Percentiles rank a stretch among this genome's conserved stretches.
phyloP scores from a whole-genome alignment of 2,797 vertebrate species.

The Alectoris magna region DNA sequence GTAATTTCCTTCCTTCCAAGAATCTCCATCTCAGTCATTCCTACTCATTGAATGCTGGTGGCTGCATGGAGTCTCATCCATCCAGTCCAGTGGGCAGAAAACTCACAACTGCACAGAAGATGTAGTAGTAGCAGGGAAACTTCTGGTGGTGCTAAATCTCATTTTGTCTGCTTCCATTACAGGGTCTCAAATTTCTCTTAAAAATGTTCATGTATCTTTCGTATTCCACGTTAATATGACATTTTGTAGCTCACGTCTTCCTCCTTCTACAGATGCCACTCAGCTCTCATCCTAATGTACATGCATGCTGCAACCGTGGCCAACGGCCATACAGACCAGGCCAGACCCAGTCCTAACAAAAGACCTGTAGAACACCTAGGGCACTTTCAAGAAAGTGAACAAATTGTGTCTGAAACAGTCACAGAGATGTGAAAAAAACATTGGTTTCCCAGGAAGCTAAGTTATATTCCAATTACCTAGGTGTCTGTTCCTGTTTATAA shows the following conservation, averaged over 20 bases:
- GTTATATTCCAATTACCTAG: not conserved
- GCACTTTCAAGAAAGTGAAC: not conserved
- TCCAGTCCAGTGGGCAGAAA: not conserved
- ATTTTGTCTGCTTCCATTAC: not conserved
- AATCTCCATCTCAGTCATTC: not conserved
- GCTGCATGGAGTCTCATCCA: accelerated
- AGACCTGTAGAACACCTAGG: not conserved
- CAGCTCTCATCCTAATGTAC: not conserved
- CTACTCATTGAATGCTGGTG: accelerated
- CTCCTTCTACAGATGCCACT: not conserved
- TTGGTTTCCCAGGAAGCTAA: not conserved
- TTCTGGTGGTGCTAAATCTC: not conserved
- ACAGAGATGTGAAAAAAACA: not conserved
- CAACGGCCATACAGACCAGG: not conserved
- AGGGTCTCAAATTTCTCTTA: not conserved
- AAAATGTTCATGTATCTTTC: not conserved
- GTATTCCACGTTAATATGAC: accelerated
- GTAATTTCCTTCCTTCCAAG: not conserved
- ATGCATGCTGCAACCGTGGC: not conserved
- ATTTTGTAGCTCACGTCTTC: not conserved
- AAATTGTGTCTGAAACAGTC: not conserved
- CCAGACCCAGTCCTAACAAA: not conserved
- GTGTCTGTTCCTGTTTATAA: not conserved
- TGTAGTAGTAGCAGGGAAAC: not conserved
- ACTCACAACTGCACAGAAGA: not conserved